These are phyloP conservation scores for Bubalus kerabau DNA, from an alignment of 2,113 vertebrate species.

Conservation along the genomic window DNA sequence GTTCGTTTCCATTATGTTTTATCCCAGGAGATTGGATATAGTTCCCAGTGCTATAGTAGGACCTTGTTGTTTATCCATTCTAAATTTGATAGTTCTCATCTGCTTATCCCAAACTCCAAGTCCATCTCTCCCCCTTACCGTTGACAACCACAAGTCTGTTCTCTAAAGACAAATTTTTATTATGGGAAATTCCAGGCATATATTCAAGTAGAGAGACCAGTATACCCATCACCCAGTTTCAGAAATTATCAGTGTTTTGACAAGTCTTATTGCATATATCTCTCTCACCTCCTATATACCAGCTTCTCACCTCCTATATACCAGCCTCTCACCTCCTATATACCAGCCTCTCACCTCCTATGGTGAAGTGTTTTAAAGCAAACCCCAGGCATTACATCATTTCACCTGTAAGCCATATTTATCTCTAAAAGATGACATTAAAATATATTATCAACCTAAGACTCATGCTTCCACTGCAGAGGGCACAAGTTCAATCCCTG, in stretches of 20 bases:
- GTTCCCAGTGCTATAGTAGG: neutral
- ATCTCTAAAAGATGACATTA: neutral
- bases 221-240: neutral
- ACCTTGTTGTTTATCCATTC: neutral
- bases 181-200: neutral
- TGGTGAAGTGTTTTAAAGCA: neutral
- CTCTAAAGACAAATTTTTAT: neutral
- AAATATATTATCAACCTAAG: neutral
- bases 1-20: neutral
- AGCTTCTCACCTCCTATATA: neutral
- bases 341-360: neutral
- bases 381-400: neutral
- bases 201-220: constrained; percentile 1
- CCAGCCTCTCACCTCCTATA: too few species aligned
- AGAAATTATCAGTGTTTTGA: neutral
- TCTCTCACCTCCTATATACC: neutral
- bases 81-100: neutral
- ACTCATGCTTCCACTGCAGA: neutral
- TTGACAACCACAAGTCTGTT: neutral
- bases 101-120: neutral
- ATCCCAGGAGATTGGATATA: neutral
- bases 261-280: neutral
- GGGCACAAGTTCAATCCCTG: neutral
- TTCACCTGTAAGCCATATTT: neutral
- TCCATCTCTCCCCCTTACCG: accelerated